Percentiles rank a stretch among this genome's conserved stretches.
Conservation (phyloP, 2,113 vertebrate species). For the Alethe castanea region DNA sequence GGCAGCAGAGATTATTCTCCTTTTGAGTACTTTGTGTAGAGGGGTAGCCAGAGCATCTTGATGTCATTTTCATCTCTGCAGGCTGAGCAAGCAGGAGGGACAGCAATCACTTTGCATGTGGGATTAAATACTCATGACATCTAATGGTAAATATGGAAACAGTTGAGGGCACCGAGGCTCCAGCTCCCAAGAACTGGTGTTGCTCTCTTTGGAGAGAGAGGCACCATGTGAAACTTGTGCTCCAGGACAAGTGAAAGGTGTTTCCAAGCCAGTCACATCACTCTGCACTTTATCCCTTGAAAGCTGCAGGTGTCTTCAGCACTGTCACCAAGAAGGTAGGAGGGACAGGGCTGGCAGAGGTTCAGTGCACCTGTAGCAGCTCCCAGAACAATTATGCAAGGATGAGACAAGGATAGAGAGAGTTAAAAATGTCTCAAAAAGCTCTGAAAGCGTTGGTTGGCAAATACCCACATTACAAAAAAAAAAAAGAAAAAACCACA, state of each 20-base stretch:
- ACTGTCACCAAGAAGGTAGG: not conserved
- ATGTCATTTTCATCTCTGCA: not conserved
- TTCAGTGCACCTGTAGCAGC: not conserved
- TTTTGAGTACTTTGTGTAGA: not conserved
- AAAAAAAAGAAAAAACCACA: not conserved
- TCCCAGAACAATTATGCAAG: not conserved
- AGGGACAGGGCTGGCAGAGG: not conserved
- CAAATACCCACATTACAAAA: not conserved
- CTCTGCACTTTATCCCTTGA: not conserved
- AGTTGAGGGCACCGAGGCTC: not conserved
- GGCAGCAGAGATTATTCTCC: not conserved
- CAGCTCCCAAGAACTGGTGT: not conserved
- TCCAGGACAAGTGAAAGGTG: not conserved
- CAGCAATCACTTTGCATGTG: not conserved
- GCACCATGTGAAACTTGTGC: rapidly evolving
- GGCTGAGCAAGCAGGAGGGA: not conserved
- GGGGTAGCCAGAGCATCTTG: not conserved
- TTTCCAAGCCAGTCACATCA: not conserved
- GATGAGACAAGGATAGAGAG: not conserved
- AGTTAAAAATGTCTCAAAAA: not conserved
- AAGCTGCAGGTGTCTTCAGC: not conserved
- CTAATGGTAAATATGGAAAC: not conserved
- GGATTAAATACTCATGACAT: not conserved
- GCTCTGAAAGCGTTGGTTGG: not conserved
- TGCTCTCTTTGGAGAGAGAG: not conserved